phyloP scores from a whole-genome alignment of 1,140 invertebrate species.

The Drosophila pseudoobscura region DNA sequence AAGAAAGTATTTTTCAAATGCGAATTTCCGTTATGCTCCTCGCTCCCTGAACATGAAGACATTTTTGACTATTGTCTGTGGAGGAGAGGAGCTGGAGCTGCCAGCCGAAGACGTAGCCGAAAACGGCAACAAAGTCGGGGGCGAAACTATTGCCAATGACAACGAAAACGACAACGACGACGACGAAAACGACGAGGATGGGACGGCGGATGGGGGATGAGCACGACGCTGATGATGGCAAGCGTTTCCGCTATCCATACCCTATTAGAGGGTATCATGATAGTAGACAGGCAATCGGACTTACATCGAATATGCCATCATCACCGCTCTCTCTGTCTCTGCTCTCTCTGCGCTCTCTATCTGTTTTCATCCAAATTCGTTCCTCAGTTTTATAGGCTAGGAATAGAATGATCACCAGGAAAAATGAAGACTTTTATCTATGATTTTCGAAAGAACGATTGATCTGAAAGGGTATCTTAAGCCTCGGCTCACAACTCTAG shows the following conservation, averaged over 20 bases:
- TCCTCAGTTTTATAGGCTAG: too few species aligned
- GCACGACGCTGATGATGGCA: slow-evolving; percentile 73
- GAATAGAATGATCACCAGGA: too few species aligned
- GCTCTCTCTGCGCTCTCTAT: too few species aligned
- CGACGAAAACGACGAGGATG: slow-evolving; percentile 25
- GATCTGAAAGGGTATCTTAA: too few species aligned
- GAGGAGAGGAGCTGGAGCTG: slow-evolving; percentile 25
- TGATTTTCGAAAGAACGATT: too few species aligned
- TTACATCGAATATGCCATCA: too few species aligned
- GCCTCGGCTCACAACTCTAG: not conserved
- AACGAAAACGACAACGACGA: slow-evolving; percentile 46
- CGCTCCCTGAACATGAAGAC: slow-evolving; percentile 74
- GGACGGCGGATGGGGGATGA: slow-evolving; percentile 38
- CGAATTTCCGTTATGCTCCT: slow-evolving; percentile 79
- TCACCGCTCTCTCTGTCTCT: too few species aligned
- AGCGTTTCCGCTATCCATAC: slow-evolving; percentile 64
- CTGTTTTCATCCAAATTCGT: too few species aligned
- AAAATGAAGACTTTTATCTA: too few species aligned
- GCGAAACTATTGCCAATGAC: slow-evolving; percentile 75
- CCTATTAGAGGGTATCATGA: too few species aligned
- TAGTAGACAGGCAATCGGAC: too few species aligned
- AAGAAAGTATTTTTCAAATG: slow-evolving; percentile 82
- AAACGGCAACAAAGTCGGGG: slow-evolving; percentile 70
- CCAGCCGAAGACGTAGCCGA: slow-evolving; percentile 38
- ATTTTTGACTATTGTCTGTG: slow-evolving; percentile 79